These are phyloP conservation scores for Dendrolimus pini DNA, from an alignment of 2,888 invertebrate genomes.

Conservation along the genomic window DNA sequence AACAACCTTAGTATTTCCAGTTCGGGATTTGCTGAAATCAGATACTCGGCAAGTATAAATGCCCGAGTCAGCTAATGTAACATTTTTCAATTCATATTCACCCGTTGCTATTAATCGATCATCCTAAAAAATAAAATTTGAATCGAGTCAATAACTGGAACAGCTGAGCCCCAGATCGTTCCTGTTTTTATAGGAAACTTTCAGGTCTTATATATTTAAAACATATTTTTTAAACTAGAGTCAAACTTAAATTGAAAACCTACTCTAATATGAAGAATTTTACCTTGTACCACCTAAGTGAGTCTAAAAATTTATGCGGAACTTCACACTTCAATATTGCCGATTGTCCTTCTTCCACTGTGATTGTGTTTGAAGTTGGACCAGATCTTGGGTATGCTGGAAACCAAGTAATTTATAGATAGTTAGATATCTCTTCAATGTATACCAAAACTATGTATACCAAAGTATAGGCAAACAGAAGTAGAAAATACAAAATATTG, in stretches of 20 bases:
- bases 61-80: slow-evolving; percentile 26
- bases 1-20: slow-evolving; percentile 22
- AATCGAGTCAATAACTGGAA: neutral
- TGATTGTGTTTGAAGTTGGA: slow-evolving; percentile 9
- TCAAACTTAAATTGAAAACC: too few species aligned
- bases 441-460: too few species aligned
- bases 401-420: slow-evolving; percentile 6
- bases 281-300: slow-evolving; percentile 46
- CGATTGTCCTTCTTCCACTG: slow-evolving; percentile 21
- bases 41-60: slow-evolving; percentile 43
- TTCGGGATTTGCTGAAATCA: slow-evolving; percentile 17
- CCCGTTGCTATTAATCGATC: slow-evolving; percentile 14
- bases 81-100: slow-evolving; percentile 22
- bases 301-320: slow-evolving; percentile 23
- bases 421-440: too few species aligned
- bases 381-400: slow-evolving; percentile 24
- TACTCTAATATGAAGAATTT: neutral
- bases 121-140: slow-evolving; percentile 24
- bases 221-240: too few species aligned
- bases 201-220: too few species aligned
- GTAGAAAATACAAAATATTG: too few species aligned
- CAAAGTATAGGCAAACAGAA: too few species aligned
- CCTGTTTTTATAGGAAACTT: too few species aligned
- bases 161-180: too few species aligned
- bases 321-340: slow-evolving; percentile 26